A percentile compares a stretch with the other conserved stretches of the same genome.
Evolutionary conservation across 2,113 vertebrate species (phyloP).

Genomic region (Labeo catla): DNA sequence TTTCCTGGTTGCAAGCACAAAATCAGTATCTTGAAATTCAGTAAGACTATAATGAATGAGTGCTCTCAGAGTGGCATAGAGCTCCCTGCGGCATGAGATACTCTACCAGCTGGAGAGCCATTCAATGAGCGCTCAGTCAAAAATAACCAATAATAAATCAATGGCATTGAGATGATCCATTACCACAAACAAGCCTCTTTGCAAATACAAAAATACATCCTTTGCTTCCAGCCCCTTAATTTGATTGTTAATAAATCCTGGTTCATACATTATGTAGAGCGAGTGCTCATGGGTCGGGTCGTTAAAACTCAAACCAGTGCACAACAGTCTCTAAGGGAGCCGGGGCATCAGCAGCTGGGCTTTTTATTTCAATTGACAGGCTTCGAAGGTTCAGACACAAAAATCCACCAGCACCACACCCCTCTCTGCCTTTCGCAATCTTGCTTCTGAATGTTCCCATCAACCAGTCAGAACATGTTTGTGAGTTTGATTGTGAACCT

Average conservation of each 20-base stretch:
- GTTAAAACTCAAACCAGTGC: slow-evolving; percentile 70
- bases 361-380: slow-evolving; percentile 42
- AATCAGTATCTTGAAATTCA: slow-evolving; percentile 23
- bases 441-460: slow-evolving; percentile 45
- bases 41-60: slow-evolving; percentile 21
- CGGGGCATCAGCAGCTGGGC: slow-evolving; percentile 21
- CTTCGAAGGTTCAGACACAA: slow-evolving; percentile 8
- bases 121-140: slow-evolving; percentile 33
- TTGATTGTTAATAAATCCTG: slow-evolving; percentile 68
- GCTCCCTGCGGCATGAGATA: slow-evolving; percentile 57
- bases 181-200: slow-evolving; percentile 57
- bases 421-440: slow-evolving; percentile 16
- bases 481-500: slow-evolving; percentile 30
- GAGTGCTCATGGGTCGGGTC: slow-evolving; percentile 63
- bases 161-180: slow-evolving; percentile 51
- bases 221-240: slow-evolving; percentile 51
- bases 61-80: slow-evolving; percentile 12
- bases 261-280: slow-evolving; percentile 71
- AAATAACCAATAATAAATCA: slow-evolving; percentile 58
- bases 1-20: slow-evolving; percentile 2
- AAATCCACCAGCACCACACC: slow-evolving; percentile 21
- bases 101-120: slow-evolving; percentile 37
- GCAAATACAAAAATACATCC: slow-evolving; percentile 56
- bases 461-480: slow-evolving; percentile 21
- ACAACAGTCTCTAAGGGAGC: slow-evolving; percentile 50